Base-by-base conservation (phyloP, 2,888 invertebrate genomes). In the Thalpophila matura region DNA sequence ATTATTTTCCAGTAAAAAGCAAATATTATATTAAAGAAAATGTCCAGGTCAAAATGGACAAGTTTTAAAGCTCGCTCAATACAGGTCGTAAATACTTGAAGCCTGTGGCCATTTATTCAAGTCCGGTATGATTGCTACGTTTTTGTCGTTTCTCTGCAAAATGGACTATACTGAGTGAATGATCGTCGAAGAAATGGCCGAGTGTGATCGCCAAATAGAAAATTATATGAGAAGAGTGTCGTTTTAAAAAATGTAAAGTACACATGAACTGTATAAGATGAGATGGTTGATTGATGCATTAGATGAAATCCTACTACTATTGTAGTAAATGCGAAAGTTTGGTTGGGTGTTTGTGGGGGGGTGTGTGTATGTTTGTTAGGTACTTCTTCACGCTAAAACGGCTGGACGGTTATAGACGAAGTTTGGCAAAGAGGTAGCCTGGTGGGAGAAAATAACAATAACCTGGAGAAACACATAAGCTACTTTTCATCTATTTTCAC, bases 141-240 rank as follows among this genome's bases (percentile, higher is more conserved):
- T 57, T 70, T 71, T 72, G 72, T 56, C 56, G 56, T 60, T 73
- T 49, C 66, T 71, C 51, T 76, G 20, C 51, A 58, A 70, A 71
- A 54, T 63, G 54, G 64, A 42, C 58, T 70, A 47, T 57, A 26
- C 26, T 14, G 53, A 49, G 70, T 71, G 71, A 75, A 61, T 57
- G 71, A 70, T 70, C 56, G 57, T 22, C 26, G 12, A 70, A 57
- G 71, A 26, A 69, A 69, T 55, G 53, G 63, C 16, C 6, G 45
- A 51, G 47, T 57, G 24, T 10, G 16, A 64, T 64, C 49, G 42
- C 10, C 37, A 58, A 40, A 49, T 50, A 76, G 7, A 49, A 60
- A 50, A 42, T 51, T 22, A 27, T 35, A 46, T 12, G 47, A 49
- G 14, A 20, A 24, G 14, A 31, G 24, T 24, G 18, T 4, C 7